Conservation (phyloP, 2,113 vertebrate genomes). For the Neopipo cinnamomea region DNA sequence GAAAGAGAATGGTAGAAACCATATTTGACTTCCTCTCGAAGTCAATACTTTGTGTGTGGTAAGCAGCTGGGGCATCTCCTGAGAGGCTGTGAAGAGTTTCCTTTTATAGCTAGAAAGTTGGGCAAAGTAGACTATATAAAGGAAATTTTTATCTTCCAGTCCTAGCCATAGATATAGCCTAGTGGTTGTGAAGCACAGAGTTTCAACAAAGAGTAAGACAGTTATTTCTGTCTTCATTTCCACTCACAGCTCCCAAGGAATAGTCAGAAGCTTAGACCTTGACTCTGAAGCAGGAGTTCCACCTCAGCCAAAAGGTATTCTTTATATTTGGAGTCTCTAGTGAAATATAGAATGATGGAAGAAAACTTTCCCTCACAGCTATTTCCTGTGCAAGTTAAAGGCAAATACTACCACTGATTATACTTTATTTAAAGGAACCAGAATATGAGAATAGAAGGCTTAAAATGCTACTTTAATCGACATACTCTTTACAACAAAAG, state of each 20-base stretch:
- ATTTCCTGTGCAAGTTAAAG: conserved; percentile 35
- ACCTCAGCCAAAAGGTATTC: conserved; percentile 36
- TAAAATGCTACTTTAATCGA: neutral
- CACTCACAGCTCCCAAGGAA: conserved; percentile 15
- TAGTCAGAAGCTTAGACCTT: neutral
- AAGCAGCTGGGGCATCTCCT: neutral
- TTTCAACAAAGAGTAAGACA: neutral
- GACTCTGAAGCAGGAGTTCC: neutral
- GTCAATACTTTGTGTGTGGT: neutral
- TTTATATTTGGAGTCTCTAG: conserved; percentile 7
- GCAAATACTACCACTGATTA: neutral
- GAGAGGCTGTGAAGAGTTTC: neutral
- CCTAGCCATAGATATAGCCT: neutral
- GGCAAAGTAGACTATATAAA: neutral
- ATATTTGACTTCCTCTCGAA: neutral
- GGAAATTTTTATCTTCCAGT: neutral
- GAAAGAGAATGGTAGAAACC: neutral
- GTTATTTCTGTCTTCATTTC: conserved; percentile 22
- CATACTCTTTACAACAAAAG: neutral
- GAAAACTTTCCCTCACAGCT: neutral
- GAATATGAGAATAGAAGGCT: neutral
- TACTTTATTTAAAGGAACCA: neutral
- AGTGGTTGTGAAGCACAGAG: neutral
- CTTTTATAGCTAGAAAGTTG: neutral
- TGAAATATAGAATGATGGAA: conserved; percentile 23